Conservation (phyloP, 92 coral and sea anemone genomes). For the Epizoanthus scotinus region DNA sequence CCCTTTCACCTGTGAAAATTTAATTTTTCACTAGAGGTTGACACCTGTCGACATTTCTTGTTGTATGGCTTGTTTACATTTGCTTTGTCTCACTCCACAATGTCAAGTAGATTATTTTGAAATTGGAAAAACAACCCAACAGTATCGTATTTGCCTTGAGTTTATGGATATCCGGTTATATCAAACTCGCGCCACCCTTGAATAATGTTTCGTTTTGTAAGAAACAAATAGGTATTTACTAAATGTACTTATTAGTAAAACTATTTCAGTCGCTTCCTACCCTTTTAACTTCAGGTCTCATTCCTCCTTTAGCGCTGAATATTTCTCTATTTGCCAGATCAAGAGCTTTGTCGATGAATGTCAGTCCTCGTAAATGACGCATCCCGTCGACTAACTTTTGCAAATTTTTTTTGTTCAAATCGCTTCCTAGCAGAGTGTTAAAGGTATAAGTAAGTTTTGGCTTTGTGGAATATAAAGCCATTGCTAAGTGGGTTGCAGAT, state of each 20-base stretch:
- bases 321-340: slow-evolving; percentile 27
- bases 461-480: slow-evolving; percentile 12
- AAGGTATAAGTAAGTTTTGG: slow-evolving; percentile 15
- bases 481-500: slow-evolving; percentile 29
- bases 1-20: too few relatives aligned
- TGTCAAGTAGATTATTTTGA: too few relatives aligned
- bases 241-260: background rate
- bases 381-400: slow-evolving; percentile 11
- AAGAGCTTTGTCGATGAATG: slow-evolving; percentile 38
- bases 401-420: slow-evolving; percentile 17
- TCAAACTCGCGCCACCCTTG: too few relatives aligned
- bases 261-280: slow-evolving; percentile 24
- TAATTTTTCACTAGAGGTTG: too few relatives aligned
- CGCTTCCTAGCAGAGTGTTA: slow-evolving; percentile 23
- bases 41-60: too few relatives aligned
- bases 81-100: too few relatives aligned
- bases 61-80: too few relatives aligned
- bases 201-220: too few relatives aligned
- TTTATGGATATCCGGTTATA: too few relatives aligned
- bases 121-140: too few relatives aligned
- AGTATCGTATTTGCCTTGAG: too few relatives aligned
- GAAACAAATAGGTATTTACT: too few relatives aligned
- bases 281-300: slow-evolving; percentile 64
- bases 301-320: slow-evolving; percentile 31
- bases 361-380: slow-evolving; percentile 32